Evolutionary conservation across 2,797 vertebrate species (phyloP).

Genomic region (Cuniculus paca): DNA sequence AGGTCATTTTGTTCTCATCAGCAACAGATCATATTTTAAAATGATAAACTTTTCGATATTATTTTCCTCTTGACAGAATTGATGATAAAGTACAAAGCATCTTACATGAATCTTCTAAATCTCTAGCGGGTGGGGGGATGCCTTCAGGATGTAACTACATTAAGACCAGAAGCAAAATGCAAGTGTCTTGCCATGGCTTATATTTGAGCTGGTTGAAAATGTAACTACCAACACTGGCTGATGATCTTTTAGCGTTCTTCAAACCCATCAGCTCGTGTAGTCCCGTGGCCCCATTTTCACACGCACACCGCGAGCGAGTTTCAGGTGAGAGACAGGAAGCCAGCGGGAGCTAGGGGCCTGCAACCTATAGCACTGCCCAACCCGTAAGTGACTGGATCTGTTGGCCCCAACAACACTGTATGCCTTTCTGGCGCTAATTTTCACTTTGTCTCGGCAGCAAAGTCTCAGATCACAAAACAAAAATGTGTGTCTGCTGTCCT

Average conservation of each 20-base stretch:
- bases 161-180: neutral
- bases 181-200: neutral
- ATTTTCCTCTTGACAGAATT: neutral
- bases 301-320: neutral
- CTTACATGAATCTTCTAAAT: neutral
- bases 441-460: neutral
- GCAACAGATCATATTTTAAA: slow-evolving; percentile 12
- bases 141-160: neutral
- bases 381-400: neutral
- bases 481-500: neutral
- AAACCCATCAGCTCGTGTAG: neutral
- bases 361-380: neutral
- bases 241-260: neutral
- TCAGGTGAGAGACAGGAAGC: neutral
- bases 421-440: neutral
- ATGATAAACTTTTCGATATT: neutral
- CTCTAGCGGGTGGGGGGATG: neutral
- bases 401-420: neutral
- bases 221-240: neutral
- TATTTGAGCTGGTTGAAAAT: neutral
- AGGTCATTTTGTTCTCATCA: neutral
- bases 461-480: neutral
- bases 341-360: no score
- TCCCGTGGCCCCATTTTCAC: neutral
- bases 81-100: neutral